A percentile compares a stretch with the other conserved stretches of the same genome.
Evolutionary conservation across 2,113 vertebrate genomes (phyloP).

Genomic region (Seriola rivoliana): DNA sequence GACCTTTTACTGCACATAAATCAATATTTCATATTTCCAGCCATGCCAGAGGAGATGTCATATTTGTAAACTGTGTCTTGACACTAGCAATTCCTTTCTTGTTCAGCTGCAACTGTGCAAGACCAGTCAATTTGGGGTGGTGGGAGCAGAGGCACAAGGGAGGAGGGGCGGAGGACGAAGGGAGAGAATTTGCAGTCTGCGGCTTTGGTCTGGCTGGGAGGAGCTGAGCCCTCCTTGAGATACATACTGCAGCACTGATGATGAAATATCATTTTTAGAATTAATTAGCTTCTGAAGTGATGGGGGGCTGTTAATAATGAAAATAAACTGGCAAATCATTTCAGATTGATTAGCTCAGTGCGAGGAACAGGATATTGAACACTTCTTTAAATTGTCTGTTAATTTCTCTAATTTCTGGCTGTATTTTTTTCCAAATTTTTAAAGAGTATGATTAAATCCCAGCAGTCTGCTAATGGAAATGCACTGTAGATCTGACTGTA

Average conservation of each 20-base stretch:
- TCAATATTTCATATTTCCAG: conserved; percentile 99
- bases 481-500: neutral
- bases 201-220: conserved; percentile 61
- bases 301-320: conserved; percentile 75
- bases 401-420: conserved; percentile 67
- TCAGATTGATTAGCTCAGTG: conserved; percentile 75
- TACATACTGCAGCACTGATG: conserved; percentile 68
- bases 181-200: conserved; percentile 69
- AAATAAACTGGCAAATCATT: conserved; percentile 79
- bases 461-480: conserved; percentile 1
- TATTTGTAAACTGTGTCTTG: conserved; percentile 99
- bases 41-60: conserved; percentile 99
- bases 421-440: conserved; percentile 4
- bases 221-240: conserved; percentile 65
- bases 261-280: conserved; percentile 82
- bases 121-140: conserved; percentile 98
- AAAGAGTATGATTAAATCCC: conserved; percentile 18
- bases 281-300: conserved; percentile 77
- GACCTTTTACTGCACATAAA: conserved; percentile 99
- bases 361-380: conserved; percentile 72
- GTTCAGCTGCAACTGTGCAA: conserved; percentile 99
- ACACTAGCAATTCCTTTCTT: conserved; percentile 99
- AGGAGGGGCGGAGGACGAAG: conserved; percentile 80
- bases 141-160: conserved; percentile 89
- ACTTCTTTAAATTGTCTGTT: conserved; percentile 71